These are phyloP conservation scores for Alca torda DNA, from an alignment of 2,797 vertebrate species.

Conservation along the genomic window DNA sequence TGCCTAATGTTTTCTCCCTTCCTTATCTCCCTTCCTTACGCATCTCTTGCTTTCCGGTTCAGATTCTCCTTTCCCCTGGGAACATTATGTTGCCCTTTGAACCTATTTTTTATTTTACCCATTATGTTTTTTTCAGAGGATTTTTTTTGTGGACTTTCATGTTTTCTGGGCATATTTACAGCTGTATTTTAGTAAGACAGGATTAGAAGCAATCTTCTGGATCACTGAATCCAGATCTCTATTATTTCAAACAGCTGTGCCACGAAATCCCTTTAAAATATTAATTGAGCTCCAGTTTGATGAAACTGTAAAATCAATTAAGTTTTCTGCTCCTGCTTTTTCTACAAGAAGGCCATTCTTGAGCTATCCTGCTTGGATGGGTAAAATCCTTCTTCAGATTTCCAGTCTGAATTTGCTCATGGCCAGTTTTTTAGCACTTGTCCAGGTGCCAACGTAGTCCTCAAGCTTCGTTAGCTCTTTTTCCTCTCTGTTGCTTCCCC, in stretches of 20 bases:
- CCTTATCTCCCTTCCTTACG: background rate
- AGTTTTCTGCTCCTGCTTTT: background rate
- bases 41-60: background rate
- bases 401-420: background rate
- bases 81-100: background rate
- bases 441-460: background rate
- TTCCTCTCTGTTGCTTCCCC: background rate
- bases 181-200: constrained; percentile 17
- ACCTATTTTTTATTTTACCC: background rate
- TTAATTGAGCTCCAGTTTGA: constrained; percentile 45
- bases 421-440: background rate
- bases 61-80: background rate
- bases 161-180: constrained; percentile 9
- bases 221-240: constrained; percentile 34
- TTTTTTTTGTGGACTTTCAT: background rate
- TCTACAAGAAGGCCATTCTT: background rate
- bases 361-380: background rate
- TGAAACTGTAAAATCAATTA: constrained; percentile 41
- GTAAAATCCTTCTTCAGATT: background rate
- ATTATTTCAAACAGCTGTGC: constrained; percentile 40
- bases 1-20: background rate
- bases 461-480: background rate
- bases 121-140: background rate
- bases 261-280: constrained; percentile 53
- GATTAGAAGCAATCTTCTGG: constrained; percentile 47